A percentile compares a stretch with the other conserved stretches of the same genome.
Conservation (phyloP, 2,888 invertebrate species). For the Tetragonisca angustula region DNA sequence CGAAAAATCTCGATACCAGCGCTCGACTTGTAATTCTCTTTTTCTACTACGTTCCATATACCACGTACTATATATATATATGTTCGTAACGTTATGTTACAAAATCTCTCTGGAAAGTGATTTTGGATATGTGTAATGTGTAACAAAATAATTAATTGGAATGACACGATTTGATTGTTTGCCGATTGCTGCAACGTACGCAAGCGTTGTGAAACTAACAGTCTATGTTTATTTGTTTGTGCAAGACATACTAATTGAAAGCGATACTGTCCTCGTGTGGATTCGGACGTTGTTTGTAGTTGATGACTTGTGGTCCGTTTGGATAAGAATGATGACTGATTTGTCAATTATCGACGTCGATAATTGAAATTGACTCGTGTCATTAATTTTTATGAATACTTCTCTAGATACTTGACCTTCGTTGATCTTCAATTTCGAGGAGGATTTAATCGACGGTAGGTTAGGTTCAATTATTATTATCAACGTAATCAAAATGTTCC, state of each 20-base stretch:
- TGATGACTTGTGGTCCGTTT: neutral
- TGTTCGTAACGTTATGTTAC: neutral
- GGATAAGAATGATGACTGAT: neutral
- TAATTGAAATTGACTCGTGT: too few species aligned
- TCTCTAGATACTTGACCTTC: too few species aligned
- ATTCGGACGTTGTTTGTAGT: neutral
- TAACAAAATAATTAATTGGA: neutral
- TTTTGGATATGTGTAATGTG: too few species aligned
- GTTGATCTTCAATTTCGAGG: too few species aligned
- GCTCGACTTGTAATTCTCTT: neutral
- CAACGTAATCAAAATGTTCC: too few species aligned
- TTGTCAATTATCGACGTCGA: too few species aligned
- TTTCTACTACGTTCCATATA: neutral
- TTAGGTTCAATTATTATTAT: too few species aligned
- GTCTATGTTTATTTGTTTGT: neutral
- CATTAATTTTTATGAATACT: too few species aligned
- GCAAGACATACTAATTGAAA: neutral
- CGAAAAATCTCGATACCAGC: slow-evolving; percentile 4
- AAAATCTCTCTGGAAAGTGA: neutral
- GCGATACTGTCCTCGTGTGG: neutral
- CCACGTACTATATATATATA: too few species aligned
- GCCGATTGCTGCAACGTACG: neutral
- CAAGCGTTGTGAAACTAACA: neutral
- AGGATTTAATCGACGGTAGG: too few species aligned
- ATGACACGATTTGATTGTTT: too few species aligned